Percentiles rank a stretch among this genome's conserved stretches.
phyloP scores from a whole-genome alignment of 2,113 vertebrate species.

The Shinisaurus crocodilurus region DNA sequence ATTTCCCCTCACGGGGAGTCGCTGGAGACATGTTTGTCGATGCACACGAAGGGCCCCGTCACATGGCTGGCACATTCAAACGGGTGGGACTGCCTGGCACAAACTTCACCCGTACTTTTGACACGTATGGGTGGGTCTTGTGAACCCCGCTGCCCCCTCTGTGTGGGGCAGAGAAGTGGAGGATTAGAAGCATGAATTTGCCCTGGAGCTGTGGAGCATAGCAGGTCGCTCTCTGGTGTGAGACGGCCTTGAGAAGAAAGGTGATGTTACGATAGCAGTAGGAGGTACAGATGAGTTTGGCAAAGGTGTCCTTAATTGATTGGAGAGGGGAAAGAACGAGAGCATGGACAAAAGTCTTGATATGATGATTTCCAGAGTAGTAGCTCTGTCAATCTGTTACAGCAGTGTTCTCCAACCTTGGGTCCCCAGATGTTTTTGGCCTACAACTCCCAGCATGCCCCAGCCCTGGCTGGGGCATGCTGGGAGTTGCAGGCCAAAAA shows the following conservation, averaged over 20 bases:
- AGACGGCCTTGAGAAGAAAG: neutral
- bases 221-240: neutral
- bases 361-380: neutral
- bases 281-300: neutral
- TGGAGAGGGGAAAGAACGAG: neutral
- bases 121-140: neutral
- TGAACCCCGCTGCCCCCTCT: neutral
- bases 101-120: neutral
- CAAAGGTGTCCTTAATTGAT: neutral
- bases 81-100: neutral
- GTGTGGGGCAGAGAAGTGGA: neutral
- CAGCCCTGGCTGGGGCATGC: too few relatives aligned
- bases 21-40: too few relatives aligned
- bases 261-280: neutral
- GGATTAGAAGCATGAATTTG: neutral
- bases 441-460: too few relatives aligned
- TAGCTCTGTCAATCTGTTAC: neutral
- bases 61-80: neutral
- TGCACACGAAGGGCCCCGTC: neutral
- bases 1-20: too few relatives aligned
- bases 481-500: too few relatives aligned
- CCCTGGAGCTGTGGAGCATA: neutral
- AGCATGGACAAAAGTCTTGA: neutral
- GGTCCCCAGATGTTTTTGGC: too few relatives aligned
- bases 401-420: too few relatives aligned